Evolutionary conservation across 2,888 invertebrate species (phyloP).

Genomic region (Pinctada fucata): DNA sequence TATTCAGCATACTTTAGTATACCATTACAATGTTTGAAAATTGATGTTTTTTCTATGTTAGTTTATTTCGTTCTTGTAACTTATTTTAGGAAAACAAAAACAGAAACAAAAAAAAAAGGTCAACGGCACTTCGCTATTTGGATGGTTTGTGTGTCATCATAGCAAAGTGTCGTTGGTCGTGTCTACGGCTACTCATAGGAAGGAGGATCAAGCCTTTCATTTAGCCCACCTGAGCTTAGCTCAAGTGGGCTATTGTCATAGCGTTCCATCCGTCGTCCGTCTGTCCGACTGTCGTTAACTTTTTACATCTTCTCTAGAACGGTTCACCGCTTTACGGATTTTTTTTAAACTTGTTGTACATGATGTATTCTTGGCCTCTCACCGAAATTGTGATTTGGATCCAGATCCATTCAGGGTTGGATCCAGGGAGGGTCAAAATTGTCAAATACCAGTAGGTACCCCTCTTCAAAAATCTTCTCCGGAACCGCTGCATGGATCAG

Average conservation of each 20-base stretch:
- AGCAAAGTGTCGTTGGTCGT: too few relatives aligned
- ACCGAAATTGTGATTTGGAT: not conserved
- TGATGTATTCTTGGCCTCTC: not conserved
- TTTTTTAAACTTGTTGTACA: not conserved
- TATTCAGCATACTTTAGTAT: too few relatives aligned
- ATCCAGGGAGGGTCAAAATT: not conserved
- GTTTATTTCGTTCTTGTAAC: too few relatives aligned
- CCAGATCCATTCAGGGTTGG: not conserved
- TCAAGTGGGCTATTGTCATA: not conserved
- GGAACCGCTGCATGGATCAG: not conserved
- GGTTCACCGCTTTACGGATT: not conserved
- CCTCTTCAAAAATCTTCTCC: conserved; percentile 2
- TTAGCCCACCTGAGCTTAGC: not conserved
- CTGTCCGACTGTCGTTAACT: not conserved
- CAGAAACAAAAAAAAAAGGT: too few relatives aligned
- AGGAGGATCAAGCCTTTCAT: not conserved
- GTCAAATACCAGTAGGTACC: not conserved
- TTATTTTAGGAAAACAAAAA: too few relatives aligned
- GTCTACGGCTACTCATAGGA: too few relatives aligned
- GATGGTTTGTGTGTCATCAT: too few relatives aligned
- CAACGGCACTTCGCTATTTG: too few relatives aligned
- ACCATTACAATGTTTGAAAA: too few relatives aligned
- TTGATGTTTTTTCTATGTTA: too few relatives aligned
- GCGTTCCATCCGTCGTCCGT: not conserved
- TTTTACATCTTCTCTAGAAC: conserved; percentile 1